Conservation (phyloP, 2,113 vertebrate species). For the Patagioenas fasciata region DNA sequence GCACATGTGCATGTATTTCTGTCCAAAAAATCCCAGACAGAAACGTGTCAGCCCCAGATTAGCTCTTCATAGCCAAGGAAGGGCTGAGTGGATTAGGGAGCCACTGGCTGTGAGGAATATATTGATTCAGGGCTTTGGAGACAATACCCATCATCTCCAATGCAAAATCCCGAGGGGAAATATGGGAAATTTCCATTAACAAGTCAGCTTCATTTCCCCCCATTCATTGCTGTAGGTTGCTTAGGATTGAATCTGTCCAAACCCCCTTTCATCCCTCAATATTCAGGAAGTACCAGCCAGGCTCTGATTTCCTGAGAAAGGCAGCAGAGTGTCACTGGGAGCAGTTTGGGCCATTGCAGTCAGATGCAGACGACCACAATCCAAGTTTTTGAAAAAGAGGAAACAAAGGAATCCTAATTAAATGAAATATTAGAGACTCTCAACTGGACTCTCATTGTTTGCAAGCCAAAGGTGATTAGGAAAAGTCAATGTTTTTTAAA, state of each 20-base stretch:
- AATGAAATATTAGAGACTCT: background rate
- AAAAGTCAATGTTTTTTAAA: background rate
- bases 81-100: background rate
- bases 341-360: background rate
- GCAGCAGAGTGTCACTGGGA: background rate
- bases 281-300: background rate
- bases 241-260: background rate
- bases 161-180: background rate
- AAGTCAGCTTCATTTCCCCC: background rate
- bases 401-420: background rate
- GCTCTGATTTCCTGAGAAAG: background rate
- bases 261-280: background rate
- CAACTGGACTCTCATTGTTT: background rate
- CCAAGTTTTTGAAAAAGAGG: background rate
- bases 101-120: background rate
- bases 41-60: background rate
- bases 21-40: background rate
- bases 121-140: background rate
- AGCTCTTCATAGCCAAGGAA: background rate
- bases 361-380: background rate
- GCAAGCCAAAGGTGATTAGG: background rate
- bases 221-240: background rate
- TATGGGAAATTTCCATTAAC: background rate
- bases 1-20: background rate
- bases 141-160: background rate